A percentile compares a stretch with the other conserved stretches of the same genome.
These are phyloP conservation scores for Mastomys coucha DNA, from an alignment of 2,113 vertebrate species.

Conservation along the genomic window DNA sequence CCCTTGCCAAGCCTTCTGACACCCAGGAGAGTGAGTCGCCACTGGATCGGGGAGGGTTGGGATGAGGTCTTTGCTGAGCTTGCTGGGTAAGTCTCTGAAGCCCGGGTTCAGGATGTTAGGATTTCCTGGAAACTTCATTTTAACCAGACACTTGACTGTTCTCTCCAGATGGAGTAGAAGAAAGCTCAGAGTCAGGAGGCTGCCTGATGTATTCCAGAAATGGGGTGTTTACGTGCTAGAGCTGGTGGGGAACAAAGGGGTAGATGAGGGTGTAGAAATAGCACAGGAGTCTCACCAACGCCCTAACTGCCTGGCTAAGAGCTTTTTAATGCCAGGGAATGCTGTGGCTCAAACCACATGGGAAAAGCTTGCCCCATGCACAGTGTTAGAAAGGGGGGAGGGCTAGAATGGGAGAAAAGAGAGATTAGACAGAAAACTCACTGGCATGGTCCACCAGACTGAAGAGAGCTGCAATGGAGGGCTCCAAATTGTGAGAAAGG, in stretches of 20 bases:
- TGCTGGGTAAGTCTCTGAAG: neutral
- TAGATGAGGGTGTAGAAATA: neutral
- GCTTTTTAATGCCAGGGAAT: neutral
- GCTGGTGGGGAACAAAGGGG: neutral
- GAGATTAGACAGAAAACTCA: neutral
- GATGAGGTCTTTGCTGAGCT: neutral
- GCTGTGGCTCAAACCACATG: neutral
- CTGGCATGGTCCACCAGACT: neutral
- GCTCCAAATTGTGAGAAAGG: neutral
- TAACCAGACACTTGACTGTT: neutral
- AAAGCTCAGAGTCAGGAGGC: neutral
- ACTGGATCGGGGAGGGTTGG: neutral
- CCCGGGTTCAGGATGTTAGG: neutral
- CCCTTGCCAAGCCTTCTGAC: slow-evolving; percentile 71
- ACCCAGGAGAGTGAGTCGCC: slow-evolving; percentile 86
- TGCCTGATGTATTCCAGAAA: neutral
- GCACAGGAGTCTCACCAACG: neutral
- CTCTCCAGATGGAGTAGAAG: neutral
- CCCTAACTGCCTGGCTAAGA: neutral
- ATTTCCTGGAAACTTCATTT: neutral
- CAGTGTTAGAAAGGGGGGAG: neutral
- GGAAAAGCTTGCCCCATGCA: neutral
- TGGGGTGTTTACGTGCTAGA: neutral
- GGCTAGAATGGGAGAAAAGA: neutral
- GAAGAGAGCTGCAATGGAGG: neutral